Evolutionary conservation across 1,140 invertebrate species (phyloP).

Genomic region (Drosophila kanapiae): DNA sequence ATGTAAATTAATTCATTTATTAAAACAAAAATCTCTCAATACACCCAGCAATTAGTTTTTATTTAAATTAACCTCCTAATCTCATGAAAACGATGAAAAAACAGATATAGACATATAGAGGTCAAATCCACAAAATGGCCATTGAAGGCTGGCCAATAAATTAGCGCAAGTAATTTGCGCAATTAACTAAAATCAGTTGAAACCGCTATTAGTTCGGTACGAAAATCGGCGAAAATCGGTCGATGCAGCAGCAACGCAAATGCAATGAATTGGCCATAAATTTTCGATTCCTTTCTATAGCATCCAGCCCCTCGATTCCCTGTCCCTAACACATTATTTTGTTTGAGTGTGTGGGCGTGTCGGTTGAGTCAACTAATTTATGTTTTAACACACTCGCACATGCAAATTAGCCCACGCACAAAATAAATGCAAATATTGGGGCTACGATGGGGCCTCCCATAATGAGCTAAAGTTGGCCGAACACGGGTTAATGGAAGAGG

Average conservation of each 20-base stretch:
- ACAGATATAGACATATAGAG: background rate
- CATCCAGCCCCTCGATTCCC: no score
- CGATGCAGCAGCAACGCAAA: slow-evolving; percentile 30
- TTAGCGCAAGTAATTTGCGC: slow-evolving; percentile 69
- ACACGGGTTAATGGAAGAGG: slow-evolving; percentile 15
- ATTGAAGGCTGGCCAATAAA: slow-evolving; percentile 57
- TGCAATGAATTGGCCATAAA: slow-evolving; percentile 65
- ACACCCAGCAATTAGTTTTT: background rate
- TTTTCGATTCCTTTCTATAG: slow-evolving; percentile 21
- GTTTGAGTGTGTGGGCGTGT: slow-evolving; percentile 23
- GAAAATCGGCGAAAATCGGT: slow-evolving; percentile 23
- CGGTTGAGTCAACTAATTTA: slow-evolving; percentile 59
- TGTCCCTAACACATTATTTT: slow-evolving; percentile 13
- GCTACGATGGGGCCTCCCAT: slow-evolving; percentile 34
- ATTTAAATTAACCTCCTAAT: slow-evolving; percentile 15
- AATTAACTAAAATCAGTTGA: slow-evolving; percentile 68
- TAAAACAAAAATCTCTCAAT: background rate
- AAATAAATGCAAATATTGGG: slow-evolving; percentile 53
- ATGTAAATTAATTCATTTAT: background rate
- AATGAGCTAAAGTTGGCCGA: slow-evolving; percentile 59
- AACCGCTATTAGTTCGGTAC: slow-evolving; percentile 54
- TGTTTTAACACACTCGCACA: slow-evolving; percentile 72
- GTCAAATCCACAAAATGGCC: slow-evolving; percentile 44
- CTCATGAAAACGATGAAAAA: background rate
- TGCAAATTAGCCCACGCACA: slow-evolving; percentile 70